Conservation (phyloP, 2,888 invertebrate species). For the Nowickia ferox region DNA sequence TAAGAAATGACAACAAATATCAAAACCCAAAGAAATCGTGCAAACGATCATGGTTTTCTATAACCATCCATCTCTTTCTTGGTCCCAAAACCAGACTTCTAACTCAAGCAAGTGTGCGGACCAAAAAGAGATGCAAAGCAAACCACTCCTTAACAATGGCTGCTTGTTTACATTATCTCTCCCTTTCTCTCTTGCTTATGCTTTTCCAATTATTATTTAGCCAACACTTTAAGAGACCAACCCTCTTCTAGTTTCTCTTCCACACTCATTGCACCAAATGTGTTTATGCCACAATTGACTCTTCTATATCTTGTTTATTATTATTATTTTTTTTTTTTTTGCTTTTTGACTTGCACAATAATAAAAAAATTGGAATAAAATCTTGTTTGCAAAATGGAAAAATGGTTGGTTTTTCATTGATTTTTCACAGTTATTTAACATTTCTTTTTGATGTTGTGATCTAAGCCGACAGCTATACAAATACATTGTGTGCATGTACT, state of each 20-base stretch:
- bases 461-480: conserved; percentile 72
- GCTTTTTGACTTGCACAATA: neutral
- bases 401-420: conserved; percentile 73
- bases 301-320: neutral
- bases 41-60: conserved; percentile 31
- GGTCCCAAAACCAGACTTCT: too few species aligned
- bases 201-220: neutral
- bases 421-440: conserved; percentile 74
- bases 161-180: conserved; percentile 10
- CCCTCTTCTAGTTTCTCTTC: conserved; percentile 27
- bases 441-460: conserved; percentile 73
- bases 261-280: neutral
- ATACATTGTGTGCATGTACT: too few species aligned
- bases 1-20: conserved; percentile 8
- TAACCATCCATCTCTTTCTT: neutral
- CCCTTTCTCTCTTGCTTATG: neutral
- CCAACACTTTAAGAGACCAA: conserved; percentile 4
- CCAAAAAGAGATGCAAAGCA: conserved; percentile 24
- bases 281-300: neutral
- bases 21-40: conserved; percentile 4
- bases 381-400: conserved; percentile 72
- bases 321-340: neutral
- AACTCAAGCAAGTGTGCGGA: neutral
- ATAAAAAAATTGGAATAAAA: conserved; percentile 29
- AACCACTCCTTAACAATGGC: conserved; percentile 45